These are phyloP conservation scores for Chaitophorus viminalis DNA, from an alignment of 2,888 invertebrate genomes.

Conservation along the genomic window DNA sequence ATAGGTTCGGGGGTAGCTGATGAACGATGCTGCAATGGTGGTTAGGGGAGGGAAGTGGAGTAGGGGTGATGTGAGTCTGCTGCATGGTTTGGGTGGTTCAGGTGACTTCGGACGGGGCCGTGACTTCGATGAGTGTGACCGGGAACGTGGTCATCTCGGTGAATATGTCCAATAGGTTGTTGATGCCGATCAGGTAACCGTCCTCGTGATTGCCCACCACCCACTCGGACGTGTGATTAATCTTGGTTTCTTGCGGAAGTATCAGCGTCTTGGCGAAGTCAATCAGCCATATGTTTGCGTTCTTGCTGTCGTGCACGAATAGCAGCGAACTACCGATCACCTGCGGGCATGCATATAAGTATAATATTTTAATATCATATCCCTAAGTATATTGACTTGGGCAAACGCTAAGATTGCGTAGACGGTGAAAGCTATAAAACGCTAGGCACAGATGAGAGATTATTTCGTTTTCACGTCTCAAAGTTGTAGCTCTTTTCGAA, in stretches of 20 bases:
- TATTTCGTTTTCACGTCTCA: no score
- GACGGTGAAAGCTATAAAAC: no score
- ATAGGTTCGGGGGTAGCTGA: background rate
- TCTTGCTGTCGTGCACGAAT: slow-evolving; percentile 90
- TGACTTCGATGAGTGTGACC: slow-evolving; percentile 61
- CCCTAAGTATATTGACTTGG: no score
- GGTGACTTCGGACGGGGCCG: slow-evolving; percentile 62
- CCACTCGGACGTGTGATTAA: slow-evolving; percentile 87
- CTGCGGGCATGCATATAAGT: slow-evolving; percentile 67
- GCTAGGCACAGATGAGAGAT: no score
- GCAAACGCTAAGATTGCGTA: no score
- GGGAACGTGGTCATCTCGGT: slow-evolving; percentile 70
- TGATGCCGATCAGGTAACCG: slow-evolving; percentile 91
- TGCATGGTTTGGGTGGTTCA: background rate
- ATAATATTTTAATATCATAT: no score
- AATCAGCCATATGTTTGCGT: slow-evolving; percentile 94
- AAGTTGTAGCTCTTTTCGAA: no score
- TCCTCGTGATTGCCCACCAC: slow-evolving; percentile 94
- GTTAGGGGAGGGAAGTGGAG: background rate
- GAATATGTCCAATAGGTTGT: slow-evolving; percentile 89
- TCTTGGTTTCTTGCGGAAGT: slow-evolving; percentile 78
- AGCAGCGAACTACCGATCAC: slow-evolving; percentile 93
- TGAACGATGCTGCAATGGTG: background rate
- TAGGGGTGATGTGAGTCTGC: background rate
- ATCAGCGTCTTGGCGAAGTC: slow-evolving; percentile 96